Evolutionary conservation across 2,888 invertebrate genomes (phyloP).

Genomic region (Rotaria macrura): DNA sequence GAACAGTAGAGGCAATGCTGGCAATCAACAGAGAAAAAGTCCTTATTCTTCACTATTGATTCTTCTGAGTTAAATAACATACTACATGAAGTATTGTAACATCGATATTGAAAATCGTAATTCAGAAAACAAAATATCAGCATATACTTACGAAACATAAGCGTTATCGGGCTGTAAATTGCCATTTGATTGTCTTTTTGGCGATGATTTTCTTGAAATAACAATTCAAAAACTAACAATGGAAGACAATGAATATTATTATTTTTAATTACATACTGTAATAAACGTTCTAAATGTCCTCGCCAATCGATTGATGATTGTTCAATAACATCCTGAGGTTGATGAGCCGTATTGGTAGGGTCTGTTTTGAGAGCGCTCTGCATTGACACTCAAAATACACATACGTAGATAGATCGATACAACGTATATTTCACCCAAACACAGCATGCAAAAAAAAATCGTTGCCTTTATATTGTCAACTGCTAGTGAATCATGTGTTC

Average conservation of each 20-base stretch:
- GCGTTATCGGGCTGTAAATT: neutral
- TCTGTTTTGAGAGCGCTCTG: neutral
- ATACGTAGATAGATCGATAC: neutral
- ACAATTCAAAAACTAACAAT: neutral
- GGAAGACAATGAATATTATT: neutral
- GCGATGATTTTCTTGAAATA: neutral
- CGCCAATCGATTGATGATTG: neutral
- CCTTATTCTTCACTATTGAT: too few species aligned
- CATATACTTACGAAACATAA: neutral
- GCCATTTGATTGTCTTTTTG: neutral
- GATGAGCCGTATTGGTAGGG: neutral
- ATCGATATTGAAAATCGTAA: too few species aligned
- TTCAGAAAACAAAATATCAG: neutral
- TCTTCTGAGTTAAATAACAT: too few species aligned
- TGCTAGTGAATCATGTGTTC: neutral
- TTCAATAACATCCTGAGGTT: neutral
- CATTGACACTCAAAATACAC: neutral
- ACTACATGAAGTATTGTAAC: too few species aligned
- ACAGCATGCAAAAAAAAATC: neutral
- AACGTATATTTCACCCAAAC: neutral
- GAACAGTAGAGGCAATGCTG: too few species aligned
- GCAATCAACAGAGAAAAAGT: too few species aligned
- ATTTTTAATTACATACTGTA: neutral
- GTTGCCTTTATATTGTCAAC: neutral
- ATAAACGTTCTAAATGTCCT: neutral